These are phyloP conservation scores for Cygnus atratus DNA, from an alignment of 2,113 vertebrate species.

Conservation along the genomic window DNA sequence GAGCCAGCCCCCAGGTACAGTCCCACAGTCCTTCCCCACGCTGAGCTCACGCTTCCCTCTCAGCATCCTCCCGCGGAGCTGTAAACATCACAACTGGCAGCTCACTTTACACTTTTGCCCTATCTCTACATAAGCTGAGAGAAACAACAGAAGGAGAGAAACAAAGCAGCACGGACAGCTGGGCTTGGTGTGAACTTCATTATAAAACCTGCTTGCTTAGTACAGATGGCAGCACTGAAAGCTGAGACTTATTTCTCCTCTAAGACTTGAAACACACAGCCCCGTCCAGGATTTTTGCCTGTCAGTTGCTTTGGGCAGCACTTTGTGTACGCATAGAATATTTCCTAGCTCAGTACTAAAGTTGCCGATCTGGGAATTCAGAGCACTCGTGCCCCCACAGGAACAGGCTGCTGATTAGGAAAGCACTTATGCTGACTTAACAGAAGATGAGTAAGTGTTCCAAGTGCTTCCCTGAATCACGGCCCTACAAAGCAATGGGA, in stretches of 20 bases:
- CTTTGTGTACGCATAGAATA: rapidly evolving
- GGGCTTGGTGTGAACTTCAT: neutral
- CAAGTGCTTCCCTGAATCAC: neutral
- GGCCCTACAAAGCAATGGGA: neutral
- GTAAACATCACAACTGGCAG: neutral
- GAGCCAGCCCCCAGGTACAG: neutral
- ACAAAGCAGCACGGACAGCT: slow-evolving; percentile 45
- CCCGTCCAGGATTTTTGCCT: neutral
- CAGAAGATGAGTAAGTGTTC: rapidly evolving
- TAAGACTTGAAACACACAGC: neutral
- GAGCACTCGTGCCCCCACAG: neutral
- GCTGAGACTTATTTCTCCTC: neutral
- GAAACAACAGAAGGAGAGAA: slow-evolving; percentile 34
- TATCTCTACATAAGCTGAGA: neutral
- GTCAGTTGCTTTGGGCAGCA: neutral
- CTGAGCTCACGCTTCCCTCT: neutral
- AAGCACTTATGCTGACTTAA: neutral
- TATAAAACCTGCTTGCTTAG: neutral
- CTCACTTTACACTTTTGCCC: neutral
- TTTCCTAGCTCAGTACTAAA: neutral
- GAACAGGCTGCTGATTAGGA: neutral
- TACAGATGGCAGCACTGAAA: neutral
- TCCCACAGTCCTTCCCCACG: neutral
- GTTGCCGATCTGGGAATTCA: neutral
- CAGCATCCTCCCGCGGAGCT: neutral